phyloP scores from a whole-genome alignment of 2,113 vertebrate genomes.

The Malurus melanocephalus region DNA sequence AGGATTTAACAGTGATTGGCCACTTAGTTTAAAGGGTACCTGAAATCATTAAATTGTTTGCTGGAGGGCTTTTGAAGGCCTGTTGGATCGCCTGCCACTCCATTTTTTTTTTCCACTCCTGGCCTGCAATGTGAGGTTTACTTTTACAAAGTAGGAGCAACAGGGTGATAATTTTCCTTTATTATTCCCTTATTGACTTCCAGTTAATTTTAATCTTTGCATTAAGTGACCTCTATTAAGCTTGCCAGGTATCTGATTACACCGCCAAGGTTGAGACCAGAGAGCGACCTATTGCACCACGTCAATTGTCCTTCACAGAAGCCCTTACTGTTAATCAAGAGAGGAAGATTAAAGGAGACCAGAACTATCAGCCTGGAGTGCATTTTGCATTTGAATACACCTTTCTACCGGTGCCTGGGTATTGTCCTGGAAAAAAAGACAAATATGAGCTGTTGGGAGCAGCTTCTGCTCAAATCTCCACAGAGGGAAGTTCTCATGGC shows the following conservation, averaged over 20 bases:
- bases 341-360: slow-evolving; percentile 41
- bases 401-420: neutral
- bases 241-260: slow-evolving; percentile 37
- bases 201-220: slow-evolving; percentile 62
- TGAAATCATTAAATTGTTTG: slow-evolving; percentile 70
- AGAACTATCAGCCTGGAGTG: slow-evolving; percentile 17
- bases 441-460: neutral
- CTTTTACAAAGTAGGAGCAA: slow-evolving; percentile 41
- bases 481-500: neutral
- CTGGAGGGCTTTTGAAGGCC: slow-evolving; percentile 61
- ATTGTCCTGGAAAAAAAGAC: neutral
- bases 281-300: slow-evolving; percentile 6
- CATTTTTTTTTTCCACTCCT: neutral
- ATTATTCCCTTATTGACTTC: slow-evolving; percentile 64
- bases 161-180: slow-evolving; percentile 56
- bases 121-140: slow-evolving; percentile 43
- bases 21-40: slow-evolving; percentile 70
- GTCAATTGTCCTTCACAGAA: slow-evolving; percentile 46
- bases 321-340: slow-evolving; percentile 59
- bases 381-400: neutral
- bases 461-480: neutral
- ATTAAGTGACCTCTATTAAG: slow-evolving; percentile 40
- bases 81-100: neutral
- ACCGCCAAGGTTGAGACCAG: slow-evolving; percentile 9
- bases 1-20: slow-evolving; percentile 64